phyloP scores from a whole-genome alignment of 2,797 vertebrate species.

The Urocyon cinereoargenteus region DNA sequence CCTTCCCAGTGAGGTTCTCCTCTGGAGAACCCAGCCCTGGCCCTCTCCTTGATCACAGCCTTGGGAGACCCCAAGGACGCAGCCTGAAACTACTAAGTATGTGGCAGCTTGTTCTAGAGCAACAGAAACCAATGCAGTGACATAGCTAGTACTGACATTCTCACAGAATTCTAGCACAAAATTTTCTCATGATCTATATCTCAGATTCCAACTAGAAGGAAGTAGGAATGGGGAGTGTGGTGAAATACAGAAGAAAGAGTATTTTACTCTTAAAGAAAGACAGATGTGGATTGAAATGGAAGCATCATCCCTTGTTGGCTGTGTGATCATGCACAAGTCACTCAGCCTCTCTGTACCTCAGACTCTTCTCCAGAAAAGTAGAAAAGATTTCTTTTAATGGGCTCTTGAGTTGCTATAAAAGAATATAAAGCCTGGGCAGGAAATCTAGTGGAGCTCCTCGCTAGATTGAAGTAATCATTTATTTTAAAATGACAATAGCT shows the following conservation, averaged over 20 bases:
- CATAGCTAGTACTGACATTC: neutral
- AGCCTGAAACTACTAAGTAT: neutral
- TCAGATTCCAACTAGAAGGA: neutral
- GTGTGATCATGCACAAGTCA: neutral
- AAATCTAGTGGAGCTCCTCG: neutral
- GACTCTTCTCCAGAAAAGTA: neutral
- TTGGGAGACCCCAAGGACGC: no score
- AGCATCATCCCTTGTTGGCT: neutral
- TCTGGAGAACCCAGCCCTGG: neutral
- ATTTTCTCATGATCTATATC: neutral
- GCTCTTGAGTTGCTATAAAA: neutral
- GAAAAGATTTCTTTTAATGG: neutral
- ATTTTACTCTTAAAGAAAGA: neutral
- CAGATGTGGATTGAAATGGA: neutral
- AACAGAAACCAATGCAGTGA: neutral
- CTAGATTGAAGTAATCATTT: neutral
- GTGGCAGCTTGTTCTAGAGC: neutral
- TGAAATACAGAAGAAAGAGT: neutral
- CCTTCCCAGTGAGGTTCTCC: neutral
- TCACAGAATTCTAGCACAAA: neutral
- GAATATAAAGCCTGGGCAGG: neutral
- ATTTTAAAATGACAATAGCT: neutral
- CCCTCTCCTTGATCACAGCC: neutral
- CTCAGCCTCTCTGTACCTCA: neutral
- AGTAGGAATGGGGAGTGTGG: neutral